Evolutionary conservation across 2,113 vertebrate genomes (phyloP).

Genomic region (Phrynosoma platyrhinos): DNA sequence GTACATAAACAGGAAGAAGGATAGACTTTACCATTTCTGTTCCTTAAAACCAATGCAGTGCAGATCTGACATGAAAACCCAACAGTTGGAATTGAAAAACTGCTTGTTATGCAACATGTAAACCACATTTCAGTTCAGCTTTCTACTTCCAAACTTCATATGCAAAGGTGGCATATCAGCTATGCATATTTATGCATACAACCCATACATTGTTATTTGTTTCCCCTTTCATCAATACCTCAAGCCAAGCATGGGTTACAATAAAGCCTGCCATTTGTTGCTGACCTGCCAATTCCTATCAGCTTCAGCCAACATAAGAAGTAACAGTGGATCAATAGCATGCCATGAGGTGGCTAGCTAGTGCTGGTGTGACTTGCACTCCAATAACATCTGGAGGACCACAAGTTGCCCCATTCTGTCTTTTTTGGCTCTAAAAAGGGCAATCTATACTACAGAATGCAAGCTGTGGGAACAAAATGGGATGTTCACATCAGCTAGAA

Average conservation of each 20-base stretch:
- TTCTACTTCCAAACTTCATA: background rate
- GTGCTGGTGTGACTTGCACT: no score
- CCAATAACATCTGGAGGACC: no score
- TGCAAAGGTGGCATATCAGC: background rate
- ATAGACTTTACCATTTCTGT: background rate
- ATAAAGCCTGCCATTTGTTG: no score
- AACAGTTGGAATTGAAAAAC: background rate
- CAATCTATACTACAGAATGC: background rate
- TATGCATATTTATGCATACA: background rate
- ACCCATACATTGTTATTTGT: background rate
- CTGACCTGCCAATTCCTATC: no score
- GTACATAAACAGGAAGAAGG: background rate
- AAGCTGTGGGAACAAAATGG: background rate
- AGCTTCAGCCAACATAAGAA: no score
- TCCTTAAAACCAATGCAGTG: background rate
- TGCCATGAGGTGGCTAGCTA: no score
- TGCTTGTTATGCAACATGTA: background rate
- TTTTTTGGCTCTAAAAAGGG: background rate
- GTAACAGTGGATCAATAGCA: no score
- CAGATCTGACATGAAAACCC: background rate
- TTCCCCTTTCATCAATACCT: background rate
- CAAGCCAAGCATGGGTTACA: background rate
- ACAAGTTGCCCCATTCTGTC: background rate
- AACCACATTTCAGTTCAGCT: background rate
- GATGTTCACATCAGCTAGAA: background rate